Percentiles rank a stretch among this genome's conserved stretches.
These are phyloP conservation scores for Columba janthina DNA, from an alignment of 2,113 vertebrate species.

Conservation along the genomic window DNA sequence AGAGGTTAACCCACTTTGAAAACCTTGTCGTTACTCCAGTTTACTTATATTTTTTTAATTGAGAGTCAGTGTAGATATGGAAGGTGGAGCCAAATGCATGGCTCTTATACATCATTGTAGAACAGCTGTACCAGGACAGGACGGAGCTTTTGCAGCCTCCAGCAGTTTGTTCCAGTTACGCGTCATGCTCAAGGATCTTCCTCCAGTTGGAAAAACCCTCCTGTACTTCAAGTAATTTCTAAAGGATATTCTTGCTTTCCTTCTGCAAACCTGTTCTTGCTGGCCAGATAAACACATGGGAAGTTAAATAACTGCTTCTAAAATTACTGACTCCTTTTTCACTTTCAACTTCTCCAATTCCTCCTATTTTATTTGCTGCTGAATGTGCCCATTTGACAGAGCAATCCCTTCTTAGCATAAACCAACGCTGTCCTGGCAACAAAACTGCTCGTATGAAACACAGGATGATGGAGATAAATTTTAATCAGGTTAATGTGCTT, in stretches of 20 bases:
- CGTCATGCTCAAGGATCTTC: background rate
- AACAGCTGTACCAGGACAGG: background rate
- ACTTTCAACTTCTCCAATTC: background rate
- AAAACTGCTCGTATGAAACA: conserved; percentile 28
- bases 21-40: background rate
- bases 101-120: too few species aligned
- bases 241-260: background rate
- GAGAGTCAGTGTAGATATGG: background rate
- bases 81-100: background rate
- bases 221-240: background rate
- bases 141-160: background rate
- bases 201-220: background rate
- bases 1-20: background rate
- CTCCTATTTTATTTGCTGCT: background rate
- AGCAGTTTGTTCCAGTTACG: background rate
- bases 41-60: background rate
- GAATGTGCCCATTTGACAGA: background rate
- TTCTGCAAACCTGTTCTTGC: background rate
- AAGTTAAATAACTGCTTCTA: background rate
- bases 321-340: background rate
- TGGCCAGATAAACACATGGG: background rate
- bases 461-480: conserved; percentile 33
- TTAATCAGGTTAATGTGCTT: conserved; percentile 60
- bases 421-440: background rate
- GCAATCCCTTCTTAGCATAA: background rate